A percentile compares a stretch with the other conserved stretches of the same genome.
Conservation (phyloP, 2,113 vertebrate species). For the Pangasianodon gigas region DNA sequence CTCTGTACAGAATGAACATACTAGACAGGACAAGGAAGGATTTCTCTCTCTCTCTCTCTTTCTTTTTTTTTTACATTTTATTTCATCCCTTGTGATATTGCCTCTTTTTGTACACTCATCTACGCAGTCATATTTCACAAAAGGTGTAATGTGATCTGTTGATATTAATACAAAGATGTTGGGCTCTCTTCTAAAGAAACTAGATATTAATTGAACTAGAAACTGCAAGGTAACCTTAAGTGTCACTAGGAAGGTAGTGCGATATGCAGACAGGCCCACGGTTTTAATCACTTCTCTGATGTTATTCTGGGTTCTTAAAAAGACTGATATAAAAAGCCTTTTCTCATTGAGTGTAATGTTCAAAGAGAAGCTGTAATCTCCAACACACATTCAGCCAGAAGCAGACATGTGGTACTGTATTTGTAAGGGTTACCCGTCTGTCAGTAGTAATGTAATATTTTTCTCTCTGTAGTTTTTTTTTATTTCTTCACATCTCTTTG, state of each 20-base stretch:
- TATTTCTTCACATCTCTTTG: neutral
- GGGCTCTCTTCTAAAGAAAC: conserved; percentile 63
- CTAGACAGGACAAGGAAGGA: conserved; percentile 57
- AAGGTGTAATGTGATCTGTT: conserved; percentile 68
- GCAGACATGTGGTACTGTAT: neutral
- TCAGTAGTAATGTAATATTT: conserved; percentile 7
- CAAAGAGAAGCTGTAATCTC: conserved; percentile 32
- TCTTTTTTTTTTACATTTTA: neutral
- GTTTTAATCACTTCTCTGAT: conserved; percentile 30
- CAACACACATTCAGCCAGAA: conserved; percentile 8
- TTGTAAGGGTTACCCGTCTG: neutral
- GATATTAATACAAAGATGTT: conserved; percentile 60
- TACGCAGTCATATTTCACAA: conserved; percentile 64
- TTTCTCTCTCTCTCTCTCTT: neutral
- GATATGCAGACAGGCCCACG: conserved; percentile 62
- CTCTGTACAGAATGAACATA: conserved; percentile 75
- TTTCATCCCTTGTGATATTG: conserved; percentile 45
- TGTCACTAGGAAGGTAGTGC: conserved; percentile 63
- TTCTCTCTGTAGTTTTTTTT: neutral
- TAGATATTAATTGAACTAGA: conserved; percentile 72
- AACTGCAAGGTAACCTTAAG: conserved; percentile 73
- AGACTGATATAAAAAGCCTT: conserved; percentile 18
- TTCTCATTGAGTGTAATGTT: conserved; percentile 24
- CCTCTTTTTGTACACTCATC: conserved; percentile 65
- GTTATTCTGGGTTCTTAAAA: conserved; percentile 13